These are phyloP conservation scores for Leptinotarsa rubiginosa DNA, from an alignment of 2,888 invertebrate genomes.

Conservation along the genomic window DNA sequence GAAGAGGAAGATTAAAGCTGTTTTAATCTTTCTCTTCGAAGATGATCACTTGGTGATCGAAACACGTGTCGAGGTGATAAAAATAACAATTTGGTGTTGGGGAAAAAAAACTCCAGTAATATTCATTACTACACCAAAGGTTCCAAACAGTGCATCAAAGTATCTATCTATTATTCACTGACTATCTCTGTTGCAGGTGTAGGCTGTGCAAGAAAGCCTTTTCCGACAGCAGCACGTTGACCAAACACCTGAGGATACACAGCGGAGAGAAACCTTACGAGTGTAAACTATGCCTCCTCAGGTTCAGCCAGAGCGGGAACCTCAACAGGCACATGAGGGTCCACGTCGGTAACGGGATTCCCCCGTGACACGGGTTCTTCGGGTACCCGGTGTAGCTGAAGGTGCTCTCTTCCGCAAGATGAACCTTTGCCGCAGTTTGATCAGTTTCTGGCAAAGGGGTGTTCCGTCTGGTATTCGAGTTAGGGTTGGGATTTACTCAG, in stretches of 20 bases:
- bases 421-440: background rate
- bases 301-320: conserved; percentile 98
- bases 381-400: conserved; percentile 37
- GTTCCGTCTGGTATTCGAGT: background rate
- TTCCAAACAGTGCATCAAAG: too few relatives aligned
- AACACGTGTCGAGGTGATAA: too few relatives aligned
- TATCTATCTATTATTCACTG: background rate
- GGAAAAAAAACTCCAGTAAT: too few relatives aligned
- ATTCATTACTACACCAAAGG: too few relatives aligned
- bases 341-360: conserved; percentile 72
- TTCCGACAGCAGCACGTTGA: conserved; percentile 97
- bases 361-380: conserved; percentile 55
- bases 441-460: background rate
- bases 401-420: background rate
- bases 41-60: too few relatives aligned
- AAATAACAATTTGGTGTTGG: too few relatives aligned
- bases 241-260: conserved; percentile 94
- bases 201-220: conserved; percentile 98
- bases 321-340: conserved; percentile 99
- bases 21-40: too few relatives aligned
- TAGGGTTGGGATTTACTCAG: background rate
- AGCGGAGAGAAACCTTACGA: conserved; percentile 97
- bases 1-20: too few relatives aligned
- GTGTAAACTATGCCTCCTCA: conserved; percentile 93
- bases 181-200: conserved; percentile 68